Evolutionary conservation across 2,797 vertebrate species (phyloP).

Genomic region (Alcedo quadribrachys): DNA sequence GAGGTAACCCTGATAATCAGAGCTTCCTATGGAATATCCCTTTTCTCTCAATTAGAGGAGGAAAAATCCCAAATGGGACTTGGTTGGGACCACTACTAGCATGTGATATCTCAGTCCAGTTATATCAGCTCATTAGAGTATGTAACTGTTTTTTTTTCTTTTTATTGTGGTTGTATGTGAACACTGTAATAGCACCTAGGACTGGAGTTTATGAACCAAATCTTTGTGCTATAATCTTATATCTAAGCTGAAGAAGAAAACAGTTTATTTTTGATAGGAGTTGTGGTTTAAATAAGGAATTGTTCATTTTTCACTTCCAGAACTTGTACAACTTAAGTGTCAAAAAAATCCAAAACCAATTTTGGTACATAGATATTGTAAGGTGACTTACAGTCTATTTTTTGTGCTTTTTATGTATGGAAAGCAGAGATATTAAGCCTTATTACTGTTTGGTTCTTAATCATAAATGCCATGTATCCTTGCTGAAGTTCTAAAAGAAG

Average conservation of each 20-base stretch:
- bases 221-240: neutral
- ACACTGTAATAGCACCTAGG: neutral
- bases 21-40: neutral
- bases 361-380: neutral
- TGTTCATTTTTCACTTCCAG: neutral
- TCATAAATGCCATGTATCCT: neutral
- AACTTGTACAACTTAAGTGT: neutral
- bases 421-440: neutral
- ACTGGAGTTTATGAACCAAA: neutral
- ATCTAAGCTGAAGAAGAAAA: neutral
- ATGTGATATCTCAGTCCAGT: neutral
- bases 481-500: conserved; percentile 5
- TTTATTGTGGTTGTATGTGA: neutral
- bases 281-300: neutral
- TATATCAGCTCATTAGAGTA: neutral
- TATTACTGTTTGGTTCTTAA: neutral
- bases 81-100: neutral
- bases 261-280: neutral
- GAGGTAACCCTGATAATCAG: neutral
- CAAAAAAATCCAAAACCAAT: neutral
- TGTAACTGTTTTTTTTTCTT: neutral
- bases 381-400: neutral
- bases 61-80: neutral
- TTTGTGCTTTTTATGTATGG: neutral
- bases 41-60: neutral